Percentiles rank a stretch among this genome's conserved stretches.
Conservation (phyloP, 1,140 invertebrate genomes). For the Lepidurus packardi region DNA sequence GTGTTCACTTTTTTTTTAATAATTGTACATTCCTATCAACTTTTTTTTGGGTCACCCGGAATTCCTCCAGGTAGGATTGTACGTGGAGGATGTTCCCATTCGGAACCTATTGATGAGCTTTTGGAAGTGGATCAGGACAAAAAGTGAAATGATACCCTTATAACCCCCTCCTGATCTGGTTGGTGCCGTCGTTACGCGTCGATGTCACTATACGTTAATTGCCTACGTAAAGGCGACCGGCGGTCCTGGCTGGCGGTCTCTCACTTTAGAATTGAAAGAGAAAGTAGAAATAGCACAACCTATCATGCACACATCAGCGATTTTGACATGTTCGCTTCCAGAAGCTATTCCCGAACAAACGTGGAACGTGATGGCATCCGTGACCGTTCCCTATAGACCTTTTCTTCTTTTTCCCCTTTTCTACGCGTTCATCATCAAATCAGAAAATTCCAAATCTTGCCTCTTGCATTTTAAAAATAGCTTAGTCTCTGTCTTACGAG, state of each 20-base stretch:
- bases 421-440: not conserved
- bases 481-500: not conserved
- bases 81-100: too few species aligned
- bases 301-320: not conserved
- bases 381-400: not conserved
- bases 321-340: constrained; percentile 4
- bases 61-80: too few species aligned
- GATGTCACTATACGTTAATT: not conserved
- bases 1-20: not conserved
- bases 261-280: not conserved
- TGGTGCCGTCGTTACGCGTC: not conserved
- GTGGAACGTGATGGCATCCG: constrained; percentile 5
- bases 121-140: too few species aligned
- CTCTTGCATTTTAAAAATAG: not conserved
- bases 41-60: too few species aligned
- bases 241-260: not conserved
- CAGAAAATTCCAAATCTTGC: not conserved
- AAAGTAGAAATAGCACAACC: constrained; percentile 7
- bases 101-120: too few species aligned
- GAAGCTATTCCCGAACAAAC: not conserved
- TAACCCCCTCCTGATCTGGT: too few species aligned
- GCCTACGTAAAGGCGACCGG: not conserved
- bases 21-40: too few species aligned
- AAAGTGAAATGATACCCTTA: too few species aligned
- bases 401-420: not conserved